phyloP scores from a whole-genome alignment of 2,113 vertebrate genomes.

The Platanista minor region DNA sequence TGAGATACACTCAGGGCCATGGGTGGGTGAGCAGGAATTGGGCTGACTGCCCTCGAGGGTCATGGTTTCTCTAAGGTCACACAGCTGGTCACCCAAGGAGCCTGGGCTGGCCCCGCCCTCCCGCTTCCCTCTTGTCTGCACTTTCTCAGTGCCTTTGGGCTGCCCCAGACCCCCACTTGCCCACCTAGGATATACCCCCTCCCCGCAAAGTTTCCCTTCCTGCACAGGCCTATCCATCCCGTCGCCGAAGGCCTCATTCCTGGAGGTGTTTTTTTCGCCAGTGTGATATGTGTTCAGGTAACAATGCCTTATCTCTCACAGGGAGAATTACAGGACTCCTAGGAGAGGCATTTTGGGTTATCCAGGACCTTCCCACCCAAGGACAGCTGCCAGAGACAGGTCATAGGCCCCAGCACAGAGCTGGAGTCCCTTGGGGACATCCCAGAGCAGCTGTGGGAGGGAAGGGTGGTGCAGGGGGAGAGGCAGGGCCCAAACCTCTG shows the following conservation, averaged over 20 bases:
- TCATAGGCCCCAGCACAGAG: not conserved
- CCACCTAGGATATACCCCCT: not conserved
- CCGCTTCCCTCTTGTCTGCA: accelerated
- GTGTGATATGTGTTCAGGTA: not conserved
- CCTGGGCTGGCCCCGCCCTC: not conserved
- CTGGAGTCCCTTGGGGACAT: not conserved
- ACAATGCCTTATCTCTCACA: not conserved
- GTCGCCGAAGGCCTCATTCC: not conserved
- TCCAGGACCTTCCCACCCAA: not conserved
- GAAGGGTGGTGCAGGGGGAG: not conserved
- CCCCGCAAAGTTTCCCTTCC: not conserved
- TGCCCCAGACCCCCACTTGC: not conserved
- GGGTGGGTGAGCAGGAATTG: not conserved
- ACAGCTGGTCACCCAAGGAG: not conserved
- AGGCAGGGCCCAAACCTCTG: not conserved
- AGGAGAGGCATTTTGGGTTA: not conserved
- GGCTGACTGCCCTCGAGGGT: accelerated
- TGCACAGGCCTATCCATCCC: not conserved
- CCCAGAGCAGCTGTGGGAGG: not conserved
- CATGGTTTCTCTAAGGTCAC: not conserved
- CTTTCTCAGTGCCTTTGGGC: not conserved
- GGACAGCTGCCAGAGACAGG: not conserved
- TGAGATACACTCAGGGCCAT: accelerated
- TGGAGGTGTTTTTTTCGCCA: not conserved
- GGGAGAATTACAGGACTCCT: not conserved